Percentiles rank a stretch among this genome's conserved stretches.
These are phyloP conservation scores for Hyles vespertilio DNA, from an alignment of 1,140 invertebrate genomes.

Conservation along the genomic window DNA sequence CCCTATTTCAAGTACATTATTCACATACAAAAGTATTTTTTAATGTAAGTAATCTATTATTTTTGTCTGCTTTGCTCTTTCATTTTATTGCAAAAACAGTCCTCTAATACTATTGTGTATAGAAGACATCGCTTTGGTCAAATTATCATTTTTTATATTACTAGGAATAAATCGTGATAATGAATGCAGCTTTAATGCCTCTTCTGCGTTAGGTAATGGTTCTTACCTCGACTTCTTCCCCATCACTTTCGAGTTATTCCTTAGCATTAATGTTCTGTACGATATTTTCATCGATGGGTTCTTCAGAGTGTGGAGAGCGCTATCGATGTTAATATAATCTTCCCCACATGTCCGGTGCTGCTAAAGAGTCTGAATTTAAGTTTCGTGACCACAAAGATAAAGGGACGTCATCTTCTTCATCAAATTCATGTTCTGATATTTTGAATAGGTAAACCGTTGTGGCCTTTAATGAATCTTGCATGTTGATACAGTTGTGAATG, in stretches of 20 bases:
- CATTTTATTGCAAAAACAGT: constrained; percentile 15
- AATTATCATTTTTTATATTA: constrained; percentile 33
- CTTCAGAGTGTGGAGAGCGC: constrained; percentile 33
- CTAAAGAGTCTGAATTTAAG: constrained; percentile 29
- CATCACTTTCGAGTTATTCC: constrained; percentile 15
- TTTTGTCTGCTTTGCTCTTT: constrained; percentile 6
- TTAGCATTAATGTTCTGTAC: constrained; percentile 21
- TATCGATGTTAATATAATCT: constrained; percentile 34
- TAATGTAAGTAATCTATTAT: neutral
- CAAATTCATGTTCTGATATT: constrained; percentile 16
- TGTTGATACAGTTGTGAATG: no score
- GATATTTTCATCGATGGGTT: constrained; percentile 17
- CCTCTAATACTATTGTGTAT: no score
- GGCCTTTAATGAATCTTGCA: no score
- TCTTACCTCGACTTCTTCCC: constrained; percentile 37
- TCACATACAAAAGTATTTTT: neutral
- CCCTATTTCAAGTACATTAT: no score
- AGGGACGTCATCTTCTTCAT: constrained; percentile 26
- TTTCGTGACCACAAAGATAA: constrained; percentile 33
- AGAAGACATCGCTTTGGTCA: constrained; percentile 26
- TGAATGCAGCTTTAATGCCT: constrained; percentile 31
- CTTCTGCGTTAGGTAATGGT: constrained; percentile 38
- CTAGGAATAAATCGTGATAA: constrained; percentile 33
- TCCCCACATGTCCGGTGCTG: constrained; percentile 35
- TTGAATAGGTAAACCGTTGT: no score